Base-by-base conservation (phyloP, 2,797 vertebrate genomes). In the Leuciscus waleckii region DNA sequence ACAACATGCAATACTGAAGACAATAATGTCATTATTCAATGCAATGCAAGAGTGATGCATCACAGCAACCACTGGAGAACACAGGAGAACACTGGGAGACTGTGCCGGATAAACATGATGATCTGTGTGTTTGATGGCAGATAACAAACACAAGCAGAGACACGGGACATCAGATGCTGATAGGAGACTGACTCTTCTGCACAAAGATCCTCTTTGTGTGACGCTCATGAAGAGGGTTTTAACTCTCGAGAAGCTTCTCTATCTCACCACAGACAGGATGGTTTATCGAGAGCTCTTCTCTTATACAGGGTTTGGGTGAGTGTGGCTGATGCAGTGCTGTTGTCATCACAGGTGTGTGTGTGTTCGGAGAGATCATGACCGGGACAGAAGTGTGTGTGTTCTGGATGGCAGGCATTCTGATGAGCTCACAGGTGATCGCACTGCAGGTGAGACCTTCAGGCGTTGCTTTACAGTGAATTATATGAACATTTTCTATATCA, bases 161-260 rank as follows among this genome's bases (percentile, higher is more conserved):
- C 37, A 80, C 67, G 61, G 79, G 76, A 89, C 49, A 21, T 79
- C 83, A 86, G 73, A 71, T 71, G 88, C 79, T 70, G 71, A 74
- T 76, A 76, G 83, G 80, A 61, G 19, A 84, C 29, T 39, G 54
- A 75, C 69, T 49, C 51, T 17, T 79, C 49, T 26, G 54, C 74
- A 91, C 86, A 90, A 88, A 86, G 87, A 56, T 13, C n/a, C n/a
- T 41, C 78, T 86, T 88, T 89, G 86, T 90, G 67, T 56, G 21
- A 43, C 58, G 7, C 82, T 77, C 75, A 41, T 79, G 83, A 70
- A 85, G 80, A 56, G 41, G 58, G 87, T 63, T 79, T 79, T 76
- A 54, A 32, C 41, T 82, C 63, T 49, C 73, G 70, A 81, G 63
- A 81, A 51, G 43, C 49, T 77, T 41, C 35, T 51, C 88, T 85